These are phyloP conservation scores for Cordilura impudica DNA, from an alignment of 2,888 invertebrate species.

Conservation along the genomic window DNA sequence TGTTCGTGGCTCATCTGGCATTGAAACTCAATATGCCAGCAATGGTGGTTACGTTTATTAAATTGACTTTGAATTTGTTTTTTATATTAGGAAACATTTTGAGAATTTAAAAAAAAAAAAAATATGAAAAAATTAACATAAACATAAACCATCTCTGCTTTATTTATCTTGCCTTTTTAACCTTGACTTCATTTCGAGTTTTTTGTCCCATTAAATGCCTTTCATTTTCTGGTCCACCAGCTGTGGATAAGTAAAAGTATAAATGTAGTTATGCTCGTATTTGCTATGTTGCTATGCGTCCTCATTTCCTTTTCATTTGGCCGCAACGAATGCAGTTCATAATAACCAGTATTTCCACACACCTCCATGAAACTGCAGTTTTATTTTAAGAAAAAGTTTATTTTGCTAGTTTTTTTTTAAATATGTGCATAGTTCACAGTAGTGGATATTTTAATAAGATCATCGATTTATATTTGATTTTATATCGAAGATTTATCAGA, in stretches of 20 bases:
- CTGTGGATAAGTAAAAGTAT: not conserved
- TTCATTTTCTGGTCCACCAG: slow-evolving; percentile 43
- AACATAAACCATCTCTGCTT: not conserved
- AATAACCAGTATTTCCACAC: slow-evolving; percentile 16
- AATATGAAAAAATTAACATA: slow-evolving; percentile 2
- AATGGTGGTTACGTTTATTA: slow-evolving; percentile 75
- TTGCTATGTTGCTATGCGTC: slow-evolving; percentile 40
- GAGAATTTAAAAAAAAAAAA: slow-evolving; percentile 11
- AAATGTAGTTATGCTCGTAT: not conserved
- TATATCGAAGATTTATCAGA: too few relatives aligned
- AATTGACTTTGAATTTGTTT: slow-evolving; percentile 1
- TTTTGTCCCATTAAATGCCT: slow-evolving; percentile 39
- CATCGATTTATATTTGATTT: too few relatives aligned
- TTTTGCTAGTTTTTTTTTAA: not conserved
- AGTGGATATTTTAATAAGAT: not conserved
- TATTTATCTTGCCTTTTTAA: slow-evolving; percentile 4
- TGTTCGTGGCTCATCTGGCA: slow-evolving; percentile 34
- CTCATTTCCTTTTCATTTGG: slow-evolving; percentile 12
- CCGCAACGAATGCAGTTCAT: slow-evolving; percentile 8
- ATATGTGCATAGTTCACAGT: not conserved
- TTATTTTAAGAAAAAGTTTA: not conserved
- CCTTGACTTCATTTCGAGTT: slow-evolving; percentile 58
- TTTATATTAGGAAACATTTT: not conserved
- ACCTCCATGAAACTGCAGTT: not conserved
- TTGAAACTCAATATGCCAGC: slow-evolving; percentile 72